Evolutionary conservation across 2,888 invertebrate genomes (phyloP), one percentile per base, ranked within the genome.

Genomic region (Caenorhabditis sinica): DNA sequence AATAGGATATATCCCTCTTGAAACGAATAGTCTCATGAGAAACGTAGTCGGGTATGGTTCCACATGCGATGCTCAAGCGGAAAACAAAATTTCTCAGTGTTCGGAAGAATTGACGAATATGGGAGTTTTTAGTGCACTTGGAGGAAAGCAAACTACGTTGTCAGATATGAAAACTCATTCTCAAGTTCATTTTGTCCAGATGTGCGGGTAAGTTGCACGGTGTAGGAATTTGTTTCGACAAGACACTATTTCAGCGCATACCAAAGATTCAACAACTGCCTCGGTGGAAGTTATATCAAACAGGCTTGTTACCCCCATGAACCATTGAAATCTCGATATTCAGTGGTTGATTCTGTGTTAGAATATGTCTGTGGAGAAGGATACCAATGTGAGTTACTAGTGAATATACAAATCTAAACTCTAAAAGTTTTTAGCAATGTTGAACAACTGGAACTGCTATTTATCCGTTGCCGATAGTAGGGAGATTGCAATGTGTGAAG

Each of bases 331-430:
- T 87, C 87, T 1, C 79, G 82, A 49, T 89, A 84, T 56, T 87
- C 88, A 0, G 88, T 89, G 1, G 89, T 87, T 1, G 88, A 88
- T 63, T 87, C 87, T 5, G 87, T 87, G 0, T 66, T 90, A 53
- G 89, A 88, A 20, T 90, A 87, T 72, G 84, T 90, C 28, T 90
- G 90, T 76, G 86, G 89, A 63, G 86, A 86, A 33, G 89, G 88
- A 43, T 89, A 89, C 68, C 85, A 87, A 73, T 83, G 89, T 89
- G 66, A 63, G 77, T 0, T 15, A 30, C 20, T 20, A 40, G n/a
- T 11, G 23, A 0, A 23, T 23, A 53, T 23, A 6, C 23, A 45
- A 4, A 11, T 23, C 13, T 0, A 23, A 53, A 53, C 1, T 23
- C 13, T 25, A 28, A 8, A 6, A 5, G 11, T 51, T 86, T 87